phyloP scores from a whole-genome alignment of 2,113 vertebrate genomes.

The Centropus unirufus region DNA sequence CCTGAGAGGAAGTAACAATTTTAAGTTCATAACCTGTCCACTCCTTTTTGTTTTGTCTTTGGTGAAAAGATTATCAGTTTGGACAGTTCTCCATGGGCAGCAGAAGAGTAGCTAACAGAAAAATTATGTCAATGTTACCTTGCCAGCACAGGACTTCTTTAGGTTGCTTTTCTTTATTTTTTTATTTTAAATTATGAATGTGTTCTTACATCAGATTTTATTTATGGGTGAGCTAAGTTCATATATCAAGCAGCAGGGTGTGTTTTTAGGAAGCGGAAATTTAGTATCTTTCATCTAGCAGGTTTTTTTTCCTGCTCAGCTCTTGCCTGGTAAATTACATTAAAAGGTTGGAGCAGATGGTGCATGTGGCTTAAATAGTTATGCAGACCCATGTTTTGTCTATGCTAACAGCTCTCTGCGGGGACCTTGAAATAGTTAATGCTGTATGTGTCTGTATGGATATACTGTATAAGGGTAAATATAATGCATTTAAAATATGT shows the following conservation, averaged over 20 bases:
- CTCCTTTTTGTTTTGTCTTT: neutral
- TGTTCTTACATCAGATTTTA: conserved; percentile 41
- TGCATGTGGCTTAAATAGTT: conserved; percentile 27
- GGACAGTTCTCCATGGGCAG: neutral
- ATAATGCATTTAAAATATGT: conserved; percentile 23
- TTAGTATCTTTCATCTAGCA: conserved; percentile 21
- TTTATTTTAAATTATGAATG: neutral
- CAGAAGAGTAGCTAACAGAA: neutral
- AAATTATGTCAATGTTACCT: conserved; percentile 1
- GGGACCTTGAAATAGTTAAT: conserved; percentile 61
- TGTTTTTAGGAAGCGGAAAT: conserved; percentile 27
- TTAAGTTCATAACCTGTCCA: neutral
- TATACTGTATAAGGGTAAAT: neutral
- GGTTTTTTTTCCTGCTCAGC: neutral
- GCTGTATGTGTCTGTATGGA: neutral
- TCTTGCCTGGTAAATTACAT: conserved; percentile 49
- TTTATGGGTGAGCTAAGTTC: conserved; percentile 34
- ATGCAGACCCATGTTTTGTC: conserved; percentile 38
- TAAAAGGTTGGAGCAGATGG: conserved; percentile 66
- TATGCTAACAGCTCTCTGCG: conserved; percentile 26
- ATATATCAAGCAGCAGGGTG: conserved; percentile 40
- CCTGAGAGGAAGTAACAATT: neutral
- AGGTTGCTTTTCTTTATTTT: neutral
- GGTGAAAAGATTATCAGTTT: neutral
- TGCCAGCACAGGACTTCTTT: neutral